These are phyloP conservation scores for Dasypus novemcinctus DNA, from an alignment of 2,113 vertebrate genomes.

Conservation along the genomic window DNA sequence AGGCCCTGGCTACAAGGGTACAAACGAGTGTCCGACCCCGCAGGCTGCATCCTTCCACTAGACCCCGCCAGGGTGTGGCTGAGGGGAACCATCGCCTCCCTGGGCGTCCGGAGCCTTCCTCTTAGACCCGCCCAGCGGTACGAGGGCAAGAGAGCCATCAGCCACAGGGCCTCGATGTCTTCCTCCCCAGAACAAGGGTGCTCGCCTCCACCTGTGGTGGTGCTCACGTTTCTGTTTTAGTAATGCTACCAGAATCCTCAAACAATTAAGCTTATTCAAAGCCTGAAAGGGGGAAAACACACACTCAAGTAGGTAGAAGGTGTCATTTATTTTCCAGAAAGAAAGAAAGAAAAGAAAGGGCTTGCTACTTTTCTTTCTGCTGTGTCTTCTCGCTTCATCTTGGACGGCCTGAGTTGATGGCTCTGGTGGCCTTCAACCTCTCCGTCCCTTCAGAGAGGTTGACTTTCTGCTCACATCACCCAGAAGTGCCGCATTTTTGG, in stretches of 20 bases:
- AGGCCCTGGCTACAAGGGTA: neutral
- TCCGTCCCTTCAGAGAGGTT: neutral
- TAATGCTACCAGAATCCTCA: conserved; percentile 8
- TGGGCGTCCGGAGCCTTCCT: neutral
- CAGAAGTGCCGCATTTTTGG: neutral
- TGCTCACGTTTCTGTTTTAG: neutral
- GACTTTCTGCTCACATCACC: neutral
- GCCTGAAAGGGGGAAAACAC: rapidly evolving
- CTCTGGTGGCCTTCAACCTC: neutral
- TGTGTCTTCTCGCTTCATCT: neutral
- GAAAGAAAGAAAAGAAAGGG: neutral
- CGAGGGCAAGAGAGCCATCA: neutral
- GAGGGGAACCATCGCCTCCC: neutral
- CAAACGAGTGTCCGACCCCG: neutral
- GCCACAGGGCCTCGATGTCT: neutral
- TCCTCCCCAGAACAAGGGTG: neutral
- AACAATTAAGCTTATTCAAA: neutral
- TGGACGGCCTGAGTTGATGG: neutral
- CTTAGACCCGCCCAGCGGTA: rapidly evolving
- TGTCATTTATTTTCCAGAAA: conserved; percentile 35
- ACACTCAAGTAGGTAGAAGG: neutral
- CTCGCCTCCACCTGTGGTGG: neutral
- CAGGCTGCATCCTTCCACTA: neutral
- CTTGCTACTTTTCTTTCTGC: neutral
- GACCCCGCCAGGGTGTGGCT: too few species aligned